These are phyloP conservation scores for Dendrolimus houi DNA, from an alignment of 2,888 invertebrate species.

Conservation along the genomic window DNA sequence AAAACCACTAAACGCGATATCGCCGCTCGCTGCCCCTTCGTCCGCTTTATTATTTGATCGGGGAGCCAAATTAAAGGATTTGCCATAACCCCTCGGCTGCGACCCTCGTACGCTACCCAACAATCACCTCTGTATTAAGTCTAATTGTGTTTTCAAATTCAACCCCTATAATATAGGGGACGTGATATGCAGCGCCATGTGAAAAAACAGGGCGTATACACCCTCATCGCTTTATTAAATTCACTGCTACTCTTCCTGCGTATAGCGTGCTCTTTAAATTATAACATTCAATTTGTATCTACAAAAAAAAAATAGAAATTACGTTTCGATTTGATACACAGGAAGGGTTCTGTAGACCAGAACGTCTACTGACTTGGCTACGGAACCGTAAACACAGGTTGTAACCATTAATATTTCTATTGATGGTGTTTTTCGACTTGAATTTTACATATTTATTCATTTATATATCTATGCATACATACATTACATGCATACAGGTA, in stretches of 20 bases:
- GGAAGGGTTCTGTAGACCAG: too few species aligned
- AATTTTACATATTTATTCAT: too few species aligned
- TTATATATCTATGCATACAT: too few species aligned
- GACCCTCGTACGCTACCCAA: conserved; percentile 62
- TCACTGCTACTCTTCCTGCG: conserved; percentile 31
- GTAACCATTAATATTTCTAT: too few species aligned
- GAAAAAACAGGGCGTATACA: conserved; percentile 65
- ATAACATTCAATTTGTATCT: conserved; percentile 24
- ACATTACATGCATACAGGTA: too few species aligned
- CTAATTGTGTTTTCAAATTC: conserved; percentile 77
- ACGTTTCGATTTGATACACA: too few species aligned
- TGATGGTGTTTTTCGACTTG: too few species aligned
- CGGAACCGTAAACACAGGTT: too few species aligned
- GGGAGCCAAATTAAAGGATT: conserved; percentile 77
- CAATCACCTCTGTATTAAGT: conserved; percentile 77
- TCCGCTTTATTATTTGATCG: conserved; percentile 74
- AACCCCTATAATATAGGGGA: conserved; percentile 61
- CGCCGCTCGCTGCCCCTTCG: conserved; percentile 60
- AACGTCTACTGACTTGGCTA: too few species aligned
- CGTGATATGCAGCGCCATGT: conserved; percentile 48
- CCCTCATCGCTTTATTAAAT: conserved; percentile 63
- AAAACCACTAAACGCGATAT: conserved; percentile 76
- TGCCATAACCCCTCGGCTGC: conserved; percentile 63
- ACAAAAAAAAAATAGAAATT: conserved; percentile 10
- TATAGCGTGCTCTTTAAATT: conserved; percentile 22